Evolutionary conservation across 2,113 vertebrate species (phyloP), one percentile per base, ranked within the genome.

Genomic region (Donacobius atricapilla): DNA sequence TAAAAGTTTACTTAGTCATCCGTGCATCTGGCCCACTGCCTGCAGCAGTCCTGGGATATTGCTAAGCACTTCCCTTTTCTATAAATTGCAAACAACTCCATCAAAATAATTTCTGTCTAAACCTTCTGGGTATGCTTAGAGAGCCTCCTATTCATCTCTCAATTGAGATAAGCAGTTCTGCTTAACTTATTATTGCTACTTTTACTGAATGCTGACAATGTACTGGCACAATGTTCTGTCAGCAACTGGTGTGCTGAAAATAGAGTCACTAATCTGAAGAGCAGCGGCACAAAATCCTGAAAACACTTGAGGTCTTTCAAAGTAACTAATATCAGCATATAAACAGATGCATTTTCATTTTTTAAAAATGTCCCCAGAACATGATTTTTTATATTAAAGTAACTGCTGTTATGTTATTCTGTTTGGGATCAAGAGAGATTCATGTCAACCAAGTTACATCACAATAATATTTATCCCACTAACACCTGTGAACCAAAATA

Each of bases 181-280:
- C 64, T 90, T 83, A 73, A 66, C 63, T 83, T 93, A 70, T 63
- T 87, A 53, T 66, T 77, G 39, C 82, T 85, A 3, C 82, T 73
- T 95, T 82, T 76, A 65, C 61, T 97, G 93, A 96, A 97, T 92
- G 96, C 92, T 94, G 94, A 93, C 93, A 97, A 94, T 90, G 82
- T 96, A 81, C 82, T 94, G 93, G 94, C 95, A 90, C 79, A 70
- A 86, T 3, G 4, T 81, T 39, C 56, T n/a, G 64, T 90, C 83
- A 86, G 93, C 95, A 97, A 95, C 94, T 95, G 92, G 93, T 68
- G 83, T 20, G 76, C 95, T n/a, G 80, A 96, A 97, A 96, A 96
- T 96, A 97, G 94, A 84, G 51, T 40, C 87, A 93, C 93, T 96
- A 88, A 94, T 96, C 94, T 96, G 92, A 93, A 92, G 68, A 95